A percentile compares a stretch with the other conserved stretches of the same genome.
phyloP scores from a whole-genome alignment of 1,140 invertebrate genomes.

The Drosophila novamexicana region DNA sequence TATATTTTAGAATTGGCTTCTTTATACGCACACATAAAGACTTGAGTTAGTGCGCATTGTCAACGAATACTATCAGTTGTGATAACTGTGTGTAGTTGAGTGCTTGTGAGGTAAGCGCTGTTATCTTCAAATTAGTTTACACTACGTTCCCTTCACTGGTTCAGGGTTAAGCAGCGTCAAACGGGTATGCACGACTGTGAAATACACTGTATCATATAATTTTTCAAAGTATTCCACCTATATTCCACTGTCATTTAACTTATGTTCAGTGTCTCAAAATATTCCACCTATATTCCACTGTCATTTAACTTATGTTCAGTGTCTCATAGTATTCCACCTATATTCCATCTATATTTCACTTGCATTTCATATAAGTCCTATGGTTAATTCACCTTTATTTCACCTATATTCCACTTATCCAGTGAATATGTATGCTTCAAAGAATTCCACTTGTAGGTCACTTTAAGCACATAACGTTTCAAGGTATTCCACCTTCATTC shows the following conservation, averaged over 20 bases:
- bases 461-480: too few relatives aligned
- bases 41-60: not conserved
- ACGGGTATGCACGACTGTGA: not conserved
- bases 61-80: not conserved
- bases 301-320: not conserved
- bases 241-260: not conserved
- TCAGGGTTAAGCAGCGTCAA: conserved; percentile 17
- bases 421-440: too few relatives aligned
- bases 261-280: not conserved
- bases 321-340: not conserved
- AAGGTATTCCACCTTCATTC: too few relatives aligned
- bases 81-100: not conserved
- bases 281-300: too few relatives aligned
- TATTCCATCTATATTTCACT: not conserved
- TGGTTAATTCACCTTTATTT: too few relatives aligned
- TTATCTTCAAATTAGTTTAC: conserved; percentile 37
- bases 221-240: not conserved
- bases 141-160: not conserved
- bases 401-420: too few relatives aligned
- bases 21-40: not conserved
- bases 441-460: too few relatives aligned
- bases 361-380: not conserved
- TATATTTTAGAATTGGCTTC: conserved; percentile 13
- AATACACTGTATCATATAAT: not conserved
- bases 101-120: conserved; percentile 5